Evolutionary conservation across 2,888 invertebrate species (phyloP), one percentile per base, ranked within the genome.

Genomic region (Hypselothyrea guttata): DNA sequence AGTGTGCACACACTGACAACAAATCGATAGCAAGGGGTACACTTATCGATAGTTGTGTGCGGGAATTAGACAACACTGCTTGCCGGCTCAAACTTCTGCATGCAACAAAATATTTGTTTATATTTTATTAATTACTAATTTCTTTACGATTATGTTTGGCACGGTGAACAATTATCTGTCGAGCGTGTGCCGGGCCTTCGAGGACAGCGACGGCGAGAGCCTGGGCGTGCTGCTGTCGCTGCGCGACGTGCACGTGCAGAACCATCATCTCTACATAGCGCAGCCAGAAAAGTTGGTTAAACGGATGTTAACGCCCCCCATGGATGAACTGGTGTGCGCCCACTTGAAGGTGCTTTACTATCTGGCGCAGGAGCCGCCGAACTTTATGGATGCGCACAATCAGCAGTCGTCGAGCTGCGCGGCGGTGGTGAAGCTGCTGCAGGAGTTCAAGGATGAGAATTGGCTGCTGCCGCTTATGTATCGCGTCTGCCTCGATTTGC

Each of bases 401-500:
- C 92, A 94, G 67, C 98, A 98, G 87, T 94, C 94, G 73, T 90
- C 92, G 4, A 93, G 96, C 74, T 94, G 96, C 0, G 95, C 95
- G 72, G 91, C 93, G 0, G 93, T 97, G 40, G 94, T 94, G 0
- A 96, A 95, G 88, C 92, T 97, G 49, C 91, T 99, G 42, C 97
- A 97, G 89, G 91, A 93, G 30, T 94, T 96, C 75, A 97, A 96
- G 76, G 98, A 98, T 75, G 97, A 97, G 84, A 99, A 99, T 89
- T 99, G 99, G 99, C 95, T 95, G 74, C 90, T 99, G n/a, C 96
- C 97, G 0, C 92, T 99, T 7, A 96, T 99, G 95, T 97, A 96
- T 86, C 93, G 94, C 0, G 93, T 96, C 9, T 97, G 97, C 82
- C 91, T 97, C 11, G 99, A 99, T 90, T 91, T 99, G 34, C 91